Percentiles rank a stretch among this genome's conserved stretches.
These are phyloP conservation scores for Cirrhinus mrigala DNA, from an alignment of 2,797 vertebrate genomes.

Conservation along the genomic window DNA sequence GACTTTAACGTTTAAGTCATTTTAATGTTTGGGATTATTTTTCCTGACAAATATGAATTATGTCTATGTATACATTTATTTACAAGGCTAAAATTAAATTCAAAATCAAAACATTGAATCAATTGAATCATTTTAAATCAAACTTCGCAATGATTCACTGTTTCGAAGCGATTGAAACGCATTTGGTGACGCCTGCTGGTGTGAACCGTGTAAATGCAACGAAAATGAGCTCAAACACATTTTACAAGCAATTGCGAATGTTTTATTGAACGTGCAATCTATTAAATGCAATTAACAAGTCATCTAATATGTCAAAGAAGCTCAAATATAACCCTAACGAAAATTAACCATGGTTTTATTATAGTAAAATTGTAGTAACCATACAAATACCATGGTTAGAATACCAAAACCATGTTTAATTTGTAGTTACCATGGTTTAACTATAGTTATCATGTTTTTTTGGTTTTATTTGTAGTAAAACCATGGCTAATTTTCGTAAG, in stretches of 20 bases:
- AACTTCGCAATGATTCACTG: too few species aligned
- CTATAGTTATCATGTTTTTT: too few species aligned
- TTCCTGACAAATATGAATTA: background rate
- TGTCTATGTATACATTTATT: background rate
- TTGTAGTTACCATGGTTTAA: too few species aligned
- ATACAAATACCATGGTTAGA: too few species aligned
- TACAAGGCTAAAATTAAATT: background rate
- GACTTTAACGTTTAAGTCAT: background rate
- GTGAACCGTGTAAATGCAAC: background rate
- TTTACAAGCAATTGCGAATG: background rate
- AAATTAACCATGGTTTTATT: too few species aligned
- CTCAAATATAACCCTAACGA: background rate
- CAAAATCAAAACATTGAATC: background rate
- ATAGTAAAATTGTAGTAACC: too few species aligned
- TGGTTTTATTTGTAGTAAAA: too few species aligned
- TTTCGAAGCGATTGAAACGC: background rate
- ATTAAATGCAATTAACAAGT: too few species aligned
- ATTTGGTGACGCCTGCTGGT: background rate
- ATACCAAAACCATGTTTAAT: too few species aligned
- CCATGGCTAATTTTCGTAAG: too few species aligned
- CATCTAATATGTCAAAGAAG: background rate
- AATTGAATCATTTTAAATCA: too few species aligned
- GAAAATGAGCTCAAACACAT: background rate
- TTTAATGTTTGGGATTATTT: background rate
- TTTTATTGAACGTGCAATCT: background rate